These are phyloP conservation scores for Pediacus dermestoides DNA, from an alignment of 2,888 invertebrate genomes.

Conservation along the genomic window DNA sequence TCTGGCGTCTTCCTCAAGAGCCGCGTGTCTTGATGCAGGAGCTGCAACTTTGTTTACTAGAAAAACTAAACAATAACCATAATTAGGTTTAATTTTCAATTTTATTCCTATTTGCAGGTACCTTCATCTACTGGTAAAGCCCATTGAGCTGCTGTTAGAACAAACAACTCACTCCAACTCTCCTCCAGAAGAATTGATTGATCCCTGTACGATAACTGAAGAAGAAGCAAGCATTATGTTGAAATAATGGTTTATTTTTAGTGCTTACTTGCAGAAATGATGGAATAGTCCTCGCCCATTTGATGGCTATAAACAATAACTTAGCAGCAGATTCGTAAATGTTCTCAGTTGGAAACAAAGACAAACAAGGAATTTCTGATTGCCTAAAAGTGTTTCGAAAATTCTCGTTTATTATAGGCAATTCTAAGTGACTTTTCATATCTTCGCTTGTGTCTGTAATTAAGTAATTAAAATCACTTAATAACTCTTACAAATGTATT, in stretches of 20 bases:
- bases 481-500: no score
- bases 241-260: no score
- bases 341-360: conserved; percentile 57
- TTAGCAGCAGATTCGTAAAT: conserved; percentile 71
- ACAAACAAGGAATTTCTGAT: conserved; percentile 48
- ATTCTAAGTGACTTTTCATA: conserved; percentile 33
- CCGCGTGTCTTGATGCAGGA: conserved; percentile 53
- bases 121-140: conserved; percentile 71
- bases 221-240: conserved; percentile 16
- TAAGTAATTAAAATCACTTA: no score
- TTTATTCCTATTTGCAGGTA: conserved; percentile 39
- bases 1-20: conserved; percentile 56
- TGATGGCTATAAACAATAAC: conserved; percentile 70
- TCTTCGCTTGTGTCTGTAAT: conserved; percentile 24
- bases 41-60: conserved; percentile 48
- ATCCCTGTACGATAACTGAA: conserved; percentile 64
- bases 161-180: conserved; percentile 81
- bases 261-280: conserved; percentile 64
- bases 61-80: conserved; percentile 33
- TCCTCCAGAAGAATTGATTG: conserved; percentile 71
- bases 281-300: conserved; percentile 76
- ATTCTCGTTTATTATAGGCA: conserved; percentile 39
- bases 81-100: not conserved
- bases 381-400: conserved; percentile 30
- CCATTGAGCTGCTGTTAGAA: conserved; percentile 80